Percentiles rank a stretch among this genome's conserved stretches.
phyloP scores from a whole-genome alignment of 2,888 invertebrate species.

The Drosophila flavopinicola region DNA sequence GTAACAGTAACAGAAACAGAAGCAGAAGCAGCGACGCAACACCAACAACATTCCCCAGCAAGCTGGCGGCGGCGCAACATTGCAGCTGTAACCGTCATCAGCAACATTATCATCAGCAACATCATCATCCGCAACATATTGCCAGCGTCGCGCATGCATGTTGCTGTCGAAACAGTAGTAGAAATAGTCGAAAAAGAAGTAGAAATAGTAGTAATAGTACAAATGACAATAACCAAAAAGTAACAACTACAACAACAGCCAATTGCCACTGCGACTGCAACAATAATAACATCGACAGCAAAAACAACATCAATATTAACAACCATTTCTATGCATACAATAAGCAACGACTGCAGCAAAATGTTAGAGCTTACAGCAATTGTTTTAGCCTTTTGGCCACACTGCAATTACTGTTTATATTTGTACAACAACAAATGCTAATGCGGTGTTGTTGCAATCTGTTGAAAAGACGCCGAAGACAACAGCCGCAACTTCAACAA shows the following conservation, averaged over 20 bases:
- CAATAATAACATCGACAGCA: constrained; percentile 12
- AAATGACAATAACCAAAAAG: constrained; percentile 69
- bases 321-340: constrained; percentile 9
- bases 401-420: constrained; percentile 59
- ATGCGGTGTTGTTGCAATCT: constrained; percentile 50
- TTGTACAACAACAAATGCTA: constrained; percentile 32
- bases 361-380: constrained; percentile 30
- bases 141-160: constrained; percentile 15
- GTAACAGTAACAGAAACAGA: neutral
- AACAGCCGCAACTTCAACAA: constrained; percentile 13
- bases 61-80: constrained; percentile 28
- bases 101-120: constrained; percentile 14
- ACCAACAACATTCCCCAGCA: constrained; percentile 52
- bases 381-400: constrained; percentile 53
- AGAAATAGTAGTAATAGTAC: constrained; percentile 51
- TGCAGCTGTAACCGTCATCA: constrained; percentile 27
- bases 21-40: constrained; percentile 19
- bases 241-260: constrained; percentile 42
- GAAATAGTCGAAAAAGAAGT: constrained; percentile 4
- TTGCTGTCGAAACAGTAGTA: constrained; percentile 31
- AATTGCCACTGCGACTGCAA: constrained; percentile 35
- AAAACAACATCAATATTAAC: constrained; percentile 28
- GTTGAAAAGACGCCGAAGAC: constrained; percentile 46
- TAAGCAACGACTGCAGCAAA: constrained; percentile 18
- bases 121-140: constrained; percentile 13